Conservation (phyloP, 2,797 vertebrate species). For the Chaenodraco wilsoni region DNA sequence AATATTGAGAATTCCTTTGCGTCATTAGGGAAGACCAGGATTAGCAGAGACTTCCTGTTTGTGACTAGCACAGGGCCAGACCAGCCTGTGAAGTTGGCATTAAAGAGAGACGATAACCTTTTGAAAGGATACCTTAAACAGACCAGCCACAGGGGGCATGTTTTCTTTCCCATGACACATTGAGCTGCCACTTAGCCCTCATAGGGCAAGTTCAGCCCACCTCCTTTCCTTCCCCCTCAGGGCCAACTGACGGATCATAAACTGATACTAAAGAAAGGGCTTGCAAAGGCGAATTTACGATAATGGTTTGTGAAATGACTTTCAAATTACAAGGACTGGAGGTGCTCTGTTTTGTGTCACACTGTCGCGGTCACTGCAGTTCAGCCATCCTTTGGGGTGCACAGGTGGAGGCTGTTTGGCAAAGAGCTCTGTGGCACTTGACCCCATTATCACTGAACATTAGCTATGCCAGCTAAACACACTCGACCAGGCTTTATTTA, state of each 20-base stretch:
- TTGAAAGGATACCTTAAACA: slow-evolving; percentile 71
- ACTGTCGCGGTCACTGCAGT: slow-evolving; percentile 37
- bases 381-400: slow-evolving; percentile 49
- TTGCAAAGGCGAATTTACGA: slow-evolving; percentile 65
- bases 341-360: slow-evolving; percentile 73
- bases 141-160: slow-evolving; percentile 66
- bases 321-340: slow-evolving; percentile 69
- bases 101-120: slow-evolving; percentile 67
- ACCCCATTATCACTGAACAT: slow-evolving; percentile 58
- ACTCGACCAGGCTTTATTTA: slow-evolving; percentile 33
- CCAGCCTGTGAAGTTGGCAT: slow-evolving; percentile 71
- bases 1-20: slow-evolving; percentile 68
- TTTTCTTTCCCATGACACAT: slow-evolving; percentile 79
- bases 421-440: slow-evolving; percentile 51
- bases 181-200: slow-evolving; percentile 74
- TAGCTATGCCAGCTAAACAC: slow-evolving; percentile 38
- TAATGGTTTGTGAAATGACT: slow-evolving; percentile 77
- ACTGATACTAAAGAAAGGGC: slow-evolving; percentile 64
- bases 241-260: slow-evolving; percentile 66
- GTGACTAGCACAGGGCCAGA: slow-evolving; percentile 57
- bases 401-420: slow-evolving; percentile 75
- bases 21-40: slow-evolving; percentile 71
- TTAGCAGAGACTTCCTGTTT: slow-evolving; percentile 80
- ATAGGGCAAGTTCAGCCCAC: slow-evolving; percentile 38
- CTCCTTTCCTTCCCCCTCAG: slow-evolving; percentile 16